These are phyloP conservation scores for Anodontia alba DNA, from an alignment of 2,888 invertebrate genomes.

Conservation along the genomic window DNA sequence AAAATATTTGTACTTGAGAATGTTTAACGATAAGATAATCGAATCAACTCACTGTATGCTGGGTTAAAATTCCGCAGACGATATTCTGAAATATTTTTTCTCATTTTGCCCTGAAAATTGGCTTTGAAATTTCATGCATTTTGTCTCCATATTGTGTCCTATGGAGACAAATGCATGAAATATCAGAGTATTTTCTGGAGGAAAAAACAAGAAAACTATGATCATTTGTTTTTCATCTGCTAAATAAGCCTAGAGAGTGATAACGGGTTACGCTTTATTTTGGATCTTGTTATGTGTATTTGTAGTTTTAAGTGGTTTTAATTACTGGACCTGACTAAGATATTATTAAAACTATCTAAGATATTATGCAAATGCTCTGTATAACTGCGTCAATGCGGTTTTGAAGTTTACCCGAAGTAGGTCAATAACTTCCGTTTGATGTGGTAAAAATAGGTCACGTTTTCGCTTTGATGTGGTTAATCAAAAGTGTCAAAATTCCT, in stretches of 20 bases:
- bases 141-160: too few species aligned
- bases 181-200: too few species aligned
- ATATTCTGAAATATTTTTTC: too few species aligned
- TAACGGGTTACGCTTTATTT: not conserved
- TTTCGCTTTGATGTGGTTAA: not conserved
- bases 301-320: not conserved
- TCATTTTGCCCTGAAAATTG: too few species aligned
- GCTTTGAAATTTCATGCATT: too few species aligned
- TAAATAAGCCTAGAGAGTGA: too few species aligned
- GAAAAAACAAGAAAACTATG: too few species aligned
- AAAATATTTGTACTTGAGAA: not conserved
- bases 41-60: too few species aligned
- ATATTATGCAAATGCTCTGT: not conserved
- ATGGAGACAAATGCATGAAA: too few species aligned
- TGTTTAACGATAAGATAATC: constrained; percentile 1
- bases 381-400: not conserved
- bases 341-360: not conserved
- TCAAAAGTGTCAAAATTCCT: constrained; percentile 10
- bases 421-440: not conserved
- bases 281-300: not conserved
- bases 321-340: not conserved
- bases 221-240: too few species aligned
- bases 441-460: constrained; percentile 13
- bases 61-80: too few species aligned
- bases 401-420: constrained; percentile 4